phyloP scores from a whole-genome alignment of 2,888 invertebrate species.

The Phlogophora meticulosa region DNA sequence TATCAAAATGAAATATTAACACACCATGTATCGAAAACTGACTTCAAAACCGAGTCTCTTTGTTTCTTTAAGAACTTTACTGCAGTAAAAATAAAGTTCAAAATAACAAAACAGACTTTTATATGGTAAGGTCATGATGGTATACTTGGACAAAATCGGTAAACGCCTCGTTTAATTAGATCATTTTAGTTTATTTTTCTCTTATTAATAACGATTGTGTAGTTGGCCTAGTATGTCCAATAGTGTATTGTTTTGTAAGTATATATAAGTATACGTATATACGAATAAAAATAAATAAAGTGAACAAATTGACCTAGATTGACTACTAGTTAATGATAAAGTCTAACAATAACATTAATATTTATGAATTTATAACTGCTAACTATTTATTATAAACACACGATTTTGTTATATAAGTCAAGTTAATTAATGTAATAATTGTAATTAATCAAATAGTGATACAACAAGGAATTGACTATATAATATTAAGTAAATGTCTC shows the following conservation, averaged over 20 bases:
- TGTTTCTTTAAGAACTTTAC: no score
- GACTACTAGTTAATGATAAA: neutral
- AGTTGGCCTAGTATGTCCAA: neutral
- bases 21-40: neutral
- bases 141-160: no score
- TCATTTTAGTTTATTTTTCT: no score
- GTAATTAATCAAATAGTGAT: neutral
- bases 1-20: constrained; percentile 16
- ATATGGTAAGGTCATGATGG: no score
- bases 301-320: constrained; percentile 1
- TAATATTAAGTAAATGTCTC: neutral
- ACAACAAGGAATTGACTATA: neutral
- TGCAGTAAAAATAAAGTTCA: no score
- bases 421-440: neutral
- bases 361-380: neutral
- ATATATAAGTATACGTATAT: neutral
- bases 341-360: neutral
- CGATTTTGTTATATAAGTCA: neutral
- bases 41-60: no score
- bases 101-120: no score
- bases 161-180: no score
- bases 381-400: no score
- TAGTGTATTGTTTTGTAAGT: neutral
- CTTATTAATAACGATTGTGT: no score
- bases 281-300: neutral